Evolutionary conservation across 2,113 vertebrate species (phyloP).

Genomic region (Marcusenius ussheri): DNA sequence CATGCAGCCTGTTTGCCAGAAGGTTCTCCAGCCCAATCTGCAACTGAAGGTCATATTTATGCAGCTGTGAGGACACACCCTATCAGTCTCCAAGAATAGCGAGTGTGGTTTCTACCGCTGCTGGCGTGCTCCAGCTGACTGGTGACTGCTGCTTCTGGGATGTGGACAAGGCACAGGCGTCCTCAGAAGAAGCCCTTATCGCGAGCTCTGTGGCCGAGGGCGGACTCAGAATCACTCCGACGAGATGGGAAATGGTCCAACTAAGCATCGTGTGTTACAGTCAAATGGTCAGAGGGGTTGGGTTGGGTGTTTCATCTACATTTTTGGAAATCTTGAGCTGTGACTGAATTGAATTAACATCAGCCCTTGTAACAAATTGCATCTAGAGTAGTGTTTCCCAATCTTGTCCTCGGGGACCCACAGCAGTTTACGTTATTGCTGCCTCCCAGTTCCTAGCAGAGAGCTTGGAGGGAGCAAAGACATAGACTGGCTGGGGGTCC

Average conservation of each 20-base stretch:
- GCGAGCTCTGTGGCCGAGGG: not conserved
- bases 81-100: constrained; percentile 21
- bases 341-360: not conserved
- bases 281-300: not conserved
- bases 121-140: not conserved
- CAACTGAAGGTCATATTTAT: constrained; percentile 14
- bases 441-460: not conserved
- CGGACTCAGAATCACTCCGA: not conserved
- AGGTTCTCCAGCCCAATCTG: not conserved
- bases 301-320: not conserved
- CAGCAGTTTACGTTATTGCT: not conserved
- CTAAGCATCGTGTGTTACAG: not conserved
- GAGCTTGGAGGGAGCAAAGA: not conserved
- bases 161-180: not conserved
- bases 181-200: not conserved
- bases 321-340: not conserved
- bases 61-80: constrained; percentile 32
- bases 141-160: not conserved
- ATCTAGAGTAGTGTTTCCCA: not conserved
- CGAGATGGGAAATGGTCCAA: not conserved
- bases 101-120: not conserved
- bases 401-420: not conserved
- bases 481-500: not conserved
- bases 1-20: not conserved
- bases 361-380: not conserved